Evolutionary conservation across 2,888 invertebrate species (phyloP), one percentile per base, ranked within the genome.

Genomic region (Mesoligia furuncula): DNA sequence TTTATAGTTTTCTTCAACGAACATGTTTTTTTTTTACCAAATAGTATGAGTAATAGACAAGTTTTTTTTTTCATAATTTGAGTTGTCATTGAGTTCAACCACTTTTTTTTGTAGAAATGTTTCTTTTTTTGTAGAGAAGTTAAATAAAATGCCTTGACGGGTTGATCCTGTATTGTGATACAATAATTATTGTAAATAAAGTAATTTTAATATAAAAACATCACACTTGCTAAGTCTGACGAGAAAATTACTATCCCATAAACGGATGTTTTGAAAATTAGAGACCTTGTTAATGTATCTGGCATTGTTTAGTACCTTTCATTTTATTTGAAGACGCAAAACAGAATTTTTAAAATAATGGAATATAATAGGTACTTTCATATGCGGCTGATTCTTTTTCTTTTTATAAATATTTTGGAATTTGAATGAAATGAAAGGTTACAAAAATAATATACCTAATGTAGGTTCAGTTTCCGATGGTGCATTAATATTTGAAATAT

Each of bases 141-240:
- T 88, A 85, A 85, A 90, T 88, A 85, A 87, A 90, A 92, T 93
- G 95, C 95, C 95, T 95, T 94, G 92, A 45, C 66, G 24, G 27
- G 36, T 77, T 57, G 76, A 91, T 90, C 86, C 90, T 89, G 90
- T 90, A 93, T 92, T 95, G 95, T 95, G 95, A 95, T 95, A 95
- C 91, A 91, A 85, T 88, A 90, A 86, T 88, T 88, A 92, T 87
- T 92, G 92, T 93, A 91, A 91, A 93, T 93, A 92, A 80, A 87
- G 62, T 83, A 80, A 65, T 72, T 87, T 85, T 88, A 86, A 75
- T 75, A 75, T 77, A 81, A 69, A 79, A 81, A 87, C 83, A 85
- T 87, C 87, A 86, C 85, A 85, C 83, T 71, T 84, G 80, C 83
- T 85, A 79, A 84, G 83, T 85, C 83, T 82, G 83, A 86, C n/a